These are phyloP conservation scores for Zosterops japonicus DNA, from an alignment of 2,113 vertebrate species.

Conservation along the genomic window DNA sequence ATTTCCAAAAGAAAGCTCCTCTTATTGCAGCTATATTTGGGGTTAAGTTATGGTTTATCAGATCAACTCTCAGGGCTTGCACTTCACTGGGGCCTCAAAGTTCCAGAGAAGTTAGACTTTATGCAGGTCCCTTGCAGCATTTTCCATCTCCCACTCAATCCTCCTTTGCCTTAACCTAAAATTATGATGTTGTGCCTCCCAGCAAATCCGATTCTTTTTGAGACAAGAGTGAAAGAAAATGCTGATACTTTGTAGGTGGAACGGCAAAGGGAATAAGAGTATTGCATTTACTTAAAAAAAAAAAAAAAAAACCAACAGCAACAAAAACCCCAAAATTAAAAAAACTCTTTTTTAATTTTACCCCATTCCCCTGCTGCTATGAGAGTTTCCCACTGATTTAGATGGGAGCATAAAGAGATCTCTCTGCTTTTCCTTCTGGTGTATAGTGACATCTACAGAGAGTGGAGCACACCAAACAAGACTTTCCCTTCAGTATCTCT, in stretches of 20 bases:
- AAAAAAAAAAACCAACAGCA: neutral
- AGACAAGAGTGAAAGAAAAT: neutral
- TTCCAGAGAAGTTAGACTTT: neutral
- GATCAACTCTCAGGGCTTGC: neutral
- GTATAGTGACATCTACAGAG: slow-evolving; percentile 62
- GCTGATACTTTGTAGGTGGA: neutral
- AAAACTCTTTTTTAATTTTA: neutral
- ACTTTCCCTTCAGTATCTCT: neutral
- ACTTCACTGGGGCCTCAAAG: neutral
- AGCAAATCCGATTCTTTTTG: neutral
- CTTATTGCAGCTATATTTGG: neutral
- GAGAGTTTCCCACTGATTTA: neutral
- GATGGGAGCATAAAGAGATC: neutral
- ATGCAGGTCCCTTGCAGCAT: neutral
- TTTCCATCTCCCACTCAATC: neutral
- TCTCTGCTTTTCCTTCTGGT: neutral
- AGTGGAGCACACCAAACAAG: neutral
- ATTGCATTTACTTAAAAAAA: neutral
- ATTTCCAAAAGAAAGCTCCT: slow-evolving; percentile 6
- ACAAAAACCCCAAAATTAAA: rapidly evolving
- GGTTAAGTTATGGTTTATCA: slow-evolving; percentile 34
- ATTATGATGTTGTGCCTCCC: neutral
- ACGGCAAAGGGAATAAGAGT: neutral
- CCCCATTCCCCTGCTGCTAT: neutral
- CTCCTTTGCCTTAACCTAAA: neutral